phyloP scores from a whole-genome alignment of 2,797 vertebrate genomes.

The Lycodopsis pacificus region DNA sequence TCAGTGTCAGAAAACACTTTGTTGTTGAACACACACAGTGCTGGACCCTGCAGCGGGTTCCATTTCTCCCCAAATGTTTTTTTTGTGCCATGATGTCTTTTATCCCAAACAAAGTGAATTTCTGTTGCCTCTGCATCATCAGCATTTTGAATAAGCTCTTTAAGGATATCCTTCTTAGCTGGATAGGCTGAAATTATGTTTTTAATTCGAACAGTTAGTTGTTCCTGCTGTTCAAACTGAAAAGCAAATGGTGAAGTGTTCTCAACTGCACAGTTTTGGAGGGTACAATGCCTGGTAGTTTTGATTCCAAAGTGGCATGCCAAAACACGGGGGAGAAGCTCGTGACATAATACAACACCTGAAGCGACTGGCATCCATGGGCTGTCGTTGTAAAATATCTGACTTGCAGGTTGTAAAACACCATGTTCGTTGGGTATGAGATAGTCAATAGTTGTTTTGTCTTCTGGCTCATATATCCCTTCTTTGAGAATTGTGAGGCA shows the following conservation, averaged over 20 bases:
- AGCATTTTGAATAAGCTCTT: slow-evolving; percentile 90
- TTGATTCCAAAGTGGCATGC: slow-evolving; percentile 80
- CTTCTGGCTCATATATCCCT: slow-evolving; percentile 65
- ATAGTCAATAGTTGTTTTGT: slow-evolving; percentile 55
- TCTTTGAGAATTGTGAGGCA: slow-evolving; percentile 74
- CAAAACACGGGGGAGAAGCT: slow-evolving; percentile 74
- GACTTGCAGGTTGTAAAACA: slow-evolving; percentile 73
- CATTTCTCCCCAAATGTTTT: slow-evolving; percentile 84
- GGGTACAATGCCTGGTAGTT: slow-evolving; percentile 82
- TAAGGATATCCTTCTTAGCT: slow-evolving; percentile 84
- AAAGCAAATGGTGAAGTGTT: slow-evolving; percentile 69
- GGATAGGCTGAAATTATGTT: slow-evolving; percentile 88
- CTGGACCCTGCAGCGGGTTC: slow-evolving; percentile 87
- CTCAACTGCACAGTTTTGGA: slow-evolving; percentile 63
- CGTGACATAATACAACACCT: slow-evolving; percentile 80
- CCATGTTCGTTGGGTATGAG: slow-evolving; percentile 83
- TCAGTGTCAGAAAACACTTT: slow-evolving; percentile 84
- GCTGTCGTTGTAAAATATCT: slow-evolving; percentile 85
- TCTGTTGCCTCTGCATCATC: slow-evolving; percentile 88
- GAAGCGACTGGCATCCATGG: slow-evolving; percentile 83
- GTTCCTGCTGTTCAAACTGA: slow-evolving; percentile 85
- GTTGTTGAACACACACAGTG: slow-evolving; percentile 90
- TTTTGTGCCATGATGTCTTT: slow-evolving; percentile 73
- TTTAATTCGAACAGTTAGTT: slow-evolving; percentile 85
- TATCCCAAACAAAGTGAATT: slow-evolving; percentile 90